Evolutionary conservation across 2,113 vertebrate species (phyloP).

Genomic region (Rhinopithecus roxellana): DNA sequence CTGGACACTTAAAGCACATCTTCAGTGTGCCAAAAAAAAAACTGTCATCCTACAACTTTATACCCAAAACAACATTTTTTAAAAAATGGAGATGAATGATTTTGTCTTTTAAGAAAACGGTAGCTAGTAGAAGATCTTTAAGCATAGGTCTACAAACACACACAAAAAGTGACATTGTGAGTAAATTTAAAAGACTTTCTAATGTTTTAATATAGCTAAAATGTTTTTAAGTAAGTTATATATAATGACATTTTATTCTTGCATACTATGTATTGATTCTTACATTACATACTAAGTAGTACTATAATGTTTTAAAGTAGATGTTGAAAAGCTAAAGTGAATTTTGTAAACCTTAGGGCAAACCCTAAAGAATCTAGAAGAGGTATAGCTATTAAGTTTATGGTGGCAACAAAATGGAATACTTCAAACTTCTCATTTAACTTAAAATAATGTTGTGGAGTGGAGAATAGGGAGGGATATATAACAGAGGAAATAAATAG

Average conservation of each 20-base stretch:
- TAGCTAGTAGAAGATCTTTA: background rate
- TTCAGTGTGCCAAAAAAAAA: background rate
- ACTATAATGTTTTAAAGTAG: background rate
- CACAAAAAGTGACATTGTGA: background rate
- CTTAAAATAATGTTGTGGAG: background rate
- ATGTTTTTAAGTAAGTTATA: background rate
- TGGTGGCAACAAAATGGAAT: background rate
- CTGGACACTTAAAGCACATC: background rate
- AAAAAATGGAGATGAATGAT: background rate
- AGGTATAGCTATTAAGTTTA: background rate
- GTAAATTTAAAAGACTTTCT: background rate
- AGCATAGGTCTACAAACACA: background rate
- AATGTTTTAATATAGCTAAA: background rate
- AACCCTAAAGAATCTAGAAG: background rate
- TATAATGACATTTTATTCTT: background rate
- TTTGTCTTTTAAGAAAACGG: no score
- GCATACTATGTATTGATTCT: background rate
- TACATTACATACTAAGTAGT: background rate
- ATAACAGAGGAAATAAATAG: background rate
- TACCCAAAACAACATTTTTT: background rate
- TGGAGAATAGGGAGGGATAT: background rate
- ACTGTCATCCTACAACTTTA: background rate
- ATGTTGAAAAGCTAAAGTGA: background rate
- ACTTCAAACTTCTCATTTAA: background rate
- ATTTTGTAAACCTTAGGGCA: background rate